A percentile compares a stretch with the other conserved stretches of the same genome.
Conservation (phyloP, 2,113 vertebrate genomes). For the Tetraodon nigroviridis region DNA sequence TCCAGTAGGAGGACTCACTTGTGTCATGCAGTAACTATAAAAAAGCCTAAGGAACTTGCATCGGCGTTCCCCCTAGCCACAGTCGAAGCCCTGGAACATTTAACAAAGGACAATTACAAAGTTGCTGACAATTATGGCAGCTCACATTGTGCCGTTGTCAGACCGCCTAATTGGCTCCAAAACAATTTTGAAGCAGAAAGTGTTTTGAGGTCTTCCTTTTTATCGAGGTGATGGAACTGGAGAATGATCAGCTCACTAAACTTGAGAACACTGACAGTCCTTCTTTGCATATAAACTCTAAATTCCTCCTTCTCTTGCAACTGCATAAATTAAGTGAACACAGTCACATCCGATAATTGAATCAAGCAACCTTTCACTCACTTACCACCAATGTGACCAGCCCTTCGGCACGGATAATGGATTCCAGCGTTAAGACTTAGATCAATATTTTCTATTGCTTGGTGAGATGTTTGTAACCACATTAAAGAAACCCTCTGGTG, state of each 20-base stretch:
- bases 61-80: slow-evolving; percentile 35
- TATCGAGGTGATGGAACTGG: slow-evolving; percentile 23
- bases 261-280: slow-evolving; percentile 24
- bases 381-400: slow-evolving; percentile 27
- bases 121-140: slow-evolving; percentile 53
- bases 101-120: slow-evolving; percentile 63
- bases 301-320: slow-evolving; percentile 10
- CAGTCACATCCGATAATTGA: slow-evolving; percentile 49
- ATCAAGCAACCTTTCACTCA: slow-evolving; percentile 47
- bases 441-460: slow-evolving; percentile 63
- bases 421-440: slow-evolving; percentile 47
- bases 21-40: slow-evolving; percentile 66
- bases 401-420: slow-evolving; percentile 47
- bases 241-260: slow-evolving; percentile 21
- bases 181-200: slow-evolving; percentile 37
- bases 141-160: slow-evolving; percentile 46
- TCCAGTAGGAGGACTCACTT: slow-evolving; percentile 42
- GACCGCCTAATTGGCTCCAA: slow-evolving; percentile 38
- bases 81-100: slow-evolving; percentile 46
- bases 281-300: not conserved
- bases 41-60: slow-evolving; percentile 49
- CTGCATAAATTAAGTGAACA: slow-evolving; percentile 17
- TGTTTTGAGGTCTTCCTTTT: slow-evolving; percentile 46
- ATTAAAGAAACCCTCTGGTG: slow-evolving; percentile 53
- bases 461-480: slow-evolving; percentile 52